These are phyloP conservation scores for Crotophaga sulcirostris DNA, from an alignment of 2,113 vertebrate genomes.

Conservation along the genomic window DNA sequence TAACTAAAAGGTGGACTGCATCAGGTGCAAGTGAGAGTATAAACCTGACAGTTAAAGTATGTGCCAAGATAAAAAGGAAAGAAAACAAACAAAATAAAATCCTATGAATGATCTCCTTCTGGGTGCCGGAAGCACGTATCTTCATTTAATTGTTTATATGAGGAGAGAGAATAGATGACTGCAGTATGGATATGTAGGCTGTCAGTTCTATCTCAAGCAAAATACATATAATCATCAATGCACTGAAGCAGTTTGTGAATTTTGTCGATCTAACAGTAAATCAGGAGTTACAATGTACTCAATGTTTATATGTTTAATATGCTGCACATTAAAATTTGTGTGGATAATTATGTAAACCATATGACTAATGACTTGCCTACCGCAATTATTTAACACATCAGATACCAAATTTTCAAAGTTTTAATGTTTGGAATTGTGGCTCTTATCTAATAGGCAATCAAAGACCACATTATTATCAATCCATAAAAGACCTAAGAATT, in stretches of 20 bases:
- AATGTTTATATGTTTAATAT: background rate
- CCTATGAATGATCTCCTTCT: background rate
- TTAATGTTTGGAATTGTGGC: background rate
- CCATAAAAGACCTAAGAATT: background rate
- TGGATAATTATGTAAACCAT: conserved; percentile 25
- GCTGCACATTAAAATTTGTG: conserved; percentile 8
- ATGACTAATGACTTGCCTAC: conserved; percentile 35
- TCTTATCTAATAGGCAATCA: background rate
- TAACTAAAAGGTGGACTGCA: background rate
- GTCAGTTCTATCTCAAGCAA: background rate
- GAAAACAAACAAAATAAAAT: background rate
- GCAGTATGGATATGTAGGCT: background rate
- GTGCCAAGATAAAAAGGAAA: background rate
- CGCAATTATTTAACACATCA: conserved; percentile 48
- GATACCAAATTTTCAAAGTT: background rate
- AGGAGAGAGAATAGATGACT: background rate
- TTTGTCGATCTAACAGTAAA: conserved; percentile 31
- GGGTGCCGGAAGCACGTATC: background rate
- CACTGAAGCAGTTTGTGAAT: background rate
- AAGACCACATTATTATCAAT: background rate
- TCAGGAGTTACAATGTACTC: conserved; percentile 19
- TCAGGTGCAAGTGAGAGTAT: background rate
- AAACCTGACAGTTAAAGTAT: background rate
- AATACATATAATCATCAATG: conserved; percentile 14
- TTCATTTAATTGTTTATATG: background rate